Evolutionary conservation across 2,888 invertebrate species (phyloP), one percentile per base, ranked within the genome.

Genomic region (Anthophora plumipes): DNA sequence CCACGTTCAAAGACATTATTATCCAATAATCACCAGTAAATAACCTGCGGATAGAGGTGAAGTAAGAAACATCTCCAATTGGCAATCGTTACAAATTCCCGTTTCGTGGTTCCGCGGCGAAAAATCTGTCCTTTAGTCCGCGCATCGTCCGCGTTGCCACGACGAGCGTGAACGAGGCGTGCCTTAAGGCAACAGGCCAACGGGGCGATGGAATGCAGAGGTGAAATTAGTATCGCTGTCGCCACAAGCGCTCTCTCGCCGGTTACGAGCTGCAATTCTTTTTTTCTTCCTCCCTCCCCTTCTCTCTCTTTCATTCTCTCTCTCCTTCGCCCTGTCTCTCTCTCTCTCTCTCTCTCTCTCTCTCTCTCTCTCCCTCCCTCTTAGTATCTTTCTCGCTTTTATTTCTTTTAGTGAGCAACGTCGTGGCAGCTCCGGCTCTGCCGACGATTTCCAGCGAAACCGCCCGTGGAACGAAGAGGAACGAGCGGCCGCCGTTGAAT

Each of bases 141-240:
- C 31, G 70, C 41, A 57, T 43, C 3, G 52, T 48, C 11, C 64
- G 0, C 60, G 48, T 72, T 20, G 59, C 74, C 25, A 52, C 46
- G 67, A 81, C 63, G 52, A 63, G 75, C 75, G 80, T 59, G 81
- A 74, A 80, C 66, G 80, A 80, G 80, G 78, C 79, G 75, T 66
- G 77, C 75, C 77, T 75, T 41, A 59, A 85, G 77, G 74, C 80
- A 75, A 76, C 82, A 68, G 75, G 77, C 76, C 77, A 82, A 79
- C 82, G 81, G 60, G 82, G 55, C 78, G 70, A 86, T 85, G 88
- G 85, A 89, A 88, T 87, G 89, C 83, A 82, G 84, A 83, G 84
- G 87, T 86, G 86, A 88, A 89, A 89, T 89, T 89, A 88, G 89
- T 87, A 85, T 85, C 84, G 84, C 78, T 81, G 83, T 85, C 85